A percentile compares a stretch with the other conserved stretches of the same genome.
These are phyloP conservation scores for Tigriopus japonicus DNA, from an alignment of 1,140 invertebrate genomes.

Conservation along the genomic window DNA sequence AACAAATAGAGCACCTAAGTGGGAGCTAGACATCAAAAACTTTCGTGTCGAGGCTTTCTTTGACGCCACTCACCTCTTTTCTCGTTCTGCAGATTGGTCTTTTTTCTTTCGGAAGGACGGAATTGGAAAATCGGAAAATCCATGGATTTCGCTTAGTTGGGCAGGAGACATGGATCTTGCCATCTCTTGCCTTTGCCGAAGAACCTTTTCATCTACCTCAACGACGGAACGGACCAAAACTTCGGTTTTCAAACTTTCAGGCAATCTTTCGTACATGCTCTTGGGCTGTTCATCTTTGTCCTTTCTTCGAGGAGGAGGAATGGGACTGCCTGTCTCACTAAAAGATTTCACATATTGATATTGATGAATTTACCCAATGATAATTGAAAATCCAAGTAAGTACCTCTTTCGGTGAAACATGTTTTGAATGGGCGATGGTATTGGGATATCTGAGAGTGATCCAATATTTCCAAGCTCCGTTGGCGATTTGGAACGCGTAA, in stretches of 20 bases:
- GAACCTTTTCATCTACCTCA: neutral
- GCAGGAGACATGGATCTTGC: slow-evolving; percentile 2
- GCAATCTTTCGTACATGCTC: slow-evolving; percentile 5
- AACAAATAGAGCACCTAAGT: too few species aligned
- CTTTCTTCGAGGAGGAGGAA: neutral
- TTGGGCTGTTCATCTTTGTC: neutral
- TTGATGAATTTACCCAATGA: neutral
- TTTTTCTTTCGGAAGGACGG: neutral
- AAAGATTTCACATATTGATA: neutral
- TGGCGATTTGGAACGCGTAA: neutral
- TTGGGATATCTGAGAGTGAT: slow-evolving; percentile 4
- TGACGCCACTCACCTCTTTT: too few species aligned
- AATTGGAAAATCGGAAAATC: slow-evolving; percentile 7
- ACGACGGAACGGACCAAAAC: slow-evolving; percentile 6
- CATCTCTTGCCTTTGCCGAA: slow-evolving; percentile 1
- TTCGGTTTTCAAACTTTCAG: slow-evolving; percentile 6
- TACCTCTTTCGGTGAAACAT: neutral
- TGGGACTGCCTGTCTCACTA: neutral
- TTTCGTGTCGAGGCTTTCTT: too few species aligned
- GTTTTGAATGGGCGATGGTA: slow-evolving; percentile 5
- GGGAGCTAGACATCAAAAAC: too few species aligned
- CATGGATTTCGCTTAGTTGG: neutral
- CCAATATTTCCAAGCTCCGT: slow-evolving; percentile 2
- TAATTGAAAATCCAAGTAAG: too few species aligned
- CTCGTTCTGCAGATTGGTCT: too few species aligned